Evolutionary conservation across 2,888 invertebrate species (phyloP), one percentile per base, ranked within the genome.

Genomic region (Pristionchus maxplancki): DNA sequence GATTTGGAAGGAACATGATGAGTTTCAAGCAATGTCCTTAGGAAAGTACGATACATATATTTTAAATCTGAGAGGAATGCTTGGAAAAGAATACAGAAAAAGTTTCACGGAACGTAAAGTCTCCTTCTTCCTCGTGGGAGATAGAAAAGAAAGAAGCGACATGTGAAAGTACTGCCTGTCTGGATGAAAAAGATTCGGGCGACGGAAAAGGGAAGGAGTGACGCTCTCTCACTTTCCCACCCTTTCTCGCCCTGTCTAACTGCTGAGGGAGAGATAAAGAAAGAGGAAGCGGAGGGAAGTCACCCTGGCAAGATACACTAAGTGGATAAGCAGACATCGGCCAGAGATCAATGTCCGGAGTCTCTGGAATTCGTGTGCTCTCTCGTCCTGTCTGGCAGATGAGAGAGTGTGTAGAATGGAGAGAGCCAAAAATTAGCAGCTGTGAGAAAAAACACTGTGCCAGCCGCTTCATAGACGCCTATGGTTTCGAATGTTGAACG

Each of bases 121-220:
- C 31, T 31, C 6, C 31, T 64, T 11, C 4, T 13, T 64, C 28
- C 67, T 71, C 31, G 8, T 37, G 6, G 24, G 20, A 71, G 17
- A 34, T 37, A 71, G 37, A 31, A 13, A 71, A 71, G 34, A 28
- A 71, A 37, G 24, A 71, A 37, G 71, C 20, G 37, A 71, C 37
- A 71, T 34, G 34, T 20, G n/a, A 37, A 71, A 71, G 37, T 71
- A 40, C 58, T 64, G 31, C 37, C 37, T n/a, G 8, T 2, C 62
- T 28, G 71, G 71, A 71, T 71, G 71, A 71, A 71, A 71, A 71
- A 71, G 71, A 71, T 71, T 71, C 71, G 71, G n/a, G 37, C 24
- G 58, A 58, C 58, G 58, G 58, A 24, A 58, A 58, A 58, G 58
- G 58, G 24, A 44, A 11, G 44, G 44, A 44, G 44, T 9, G n/a